Conservation (phyloP, 2,113 vertebrate species). For the Barnardius zonarius region DNA sequence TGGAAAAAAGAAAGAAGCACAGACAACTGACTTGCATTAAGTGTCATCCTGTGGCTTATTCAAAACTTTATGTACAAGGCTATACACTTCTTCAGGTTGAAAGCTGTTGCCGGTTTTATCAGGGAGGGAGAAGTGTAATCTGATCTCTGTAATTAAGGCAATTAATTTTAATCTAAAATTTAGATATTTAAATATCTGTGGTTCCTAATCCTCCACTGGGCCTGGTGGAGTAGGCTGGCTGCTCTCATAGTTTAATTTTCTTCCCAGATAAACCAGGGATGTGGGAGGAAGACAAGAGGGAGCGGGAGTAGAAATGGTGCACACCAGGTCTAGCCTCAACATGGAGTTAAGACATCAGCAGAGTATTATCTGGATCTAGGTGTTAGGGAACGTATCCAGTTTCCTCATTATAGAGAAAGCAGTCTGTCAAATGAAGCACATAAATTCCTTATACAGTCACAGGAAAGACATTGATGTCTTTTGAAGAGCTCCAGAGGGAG, state of each 20-base stretch:
- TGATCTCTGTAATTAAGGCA: not conserved
- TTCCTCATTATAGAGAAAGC: not conserved
- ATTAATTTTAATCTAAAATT: not conserved
- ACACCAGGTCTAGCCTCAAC: not conserved
- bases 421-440: constrained; percentile 4
- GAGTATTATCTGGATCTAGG: not conserved
- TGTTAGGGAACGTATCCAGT: not conserved
- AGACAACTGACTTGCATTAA: not conserved
- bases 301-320: not conserved
- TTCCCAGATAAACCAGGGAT: not conserved
- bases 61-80: not conserved
- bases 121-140: not conserved
- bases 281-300: not conserved
- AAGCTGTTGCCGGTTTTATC: not conserved
- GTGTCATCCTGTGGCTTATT: not conserved
- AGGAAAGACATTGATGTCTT: constrained; percentile 3
- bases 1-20: not conserved
- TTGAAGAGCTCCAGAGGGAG: constrained; percentile 35
- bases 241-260: not conserved
- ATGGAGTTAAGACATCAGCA: not conserved
- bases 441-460: constrained; percentile 11
- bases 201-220: not conserved
- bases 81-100: not conserved
- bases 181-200: not conserved
- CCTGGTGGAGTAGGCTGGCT: not conserved